Base-by-base conservation (phyloP, 2,797 vertebrate species). In the Darevskia nairensis region DNA sequence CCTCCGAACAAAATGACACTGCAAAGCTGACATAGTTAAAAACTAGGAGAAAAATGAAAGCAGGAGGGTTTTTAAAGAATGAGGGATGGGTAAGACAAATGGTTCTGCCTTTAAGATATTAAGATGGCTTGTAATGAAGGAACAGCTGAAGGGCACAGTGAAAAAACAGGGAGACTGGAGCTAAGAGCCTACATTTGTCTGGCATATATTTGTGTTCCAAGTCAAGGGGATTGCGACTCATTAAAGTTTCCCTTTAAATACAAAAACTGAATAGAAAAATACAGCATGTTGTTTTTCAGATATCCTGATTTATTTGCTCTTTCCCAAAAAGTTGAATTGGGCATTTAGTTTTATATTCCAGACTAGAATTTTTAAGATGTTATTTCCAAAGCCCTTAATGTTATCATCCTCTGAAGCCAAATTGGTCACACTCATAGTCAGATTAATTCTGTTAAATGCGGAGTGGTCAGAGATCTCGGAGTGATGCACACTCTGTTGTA, bases 371-470 rank as follows among this genome's bases (percentile, higher is more conserved):
- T 55, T 88, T 81, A 69, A 77, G 8, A 7, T 86, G 39, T 10
- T 39, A 23, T 86, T 90, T 85, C 66, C 27, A 17, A 86, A 84
- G 66, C 78, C 46, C 69, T 55, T 55, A 50, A 68, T 86, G 44
- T 39, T 11, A 68, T 8, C 85, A 72, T 55, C 50, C 50, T 64
- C n/a, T 55, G 61, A 77, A 88, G 50, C 41, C 46, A 61, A 87
- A 59, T 72, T 84, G 32, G 21, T 25, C 80, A 46, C 59, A n/a
- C 17, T 59, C 29, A 2, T 74, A 50, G 61, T 85, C 39, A 29
- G 69, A 86, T 84, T 75, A 72, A 35, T 87, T 32, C 3, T n/a
- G 0, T 84, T 15, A 74, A 77, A 85, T 11, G 83, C 25, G n/a
- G 27, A 84, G 66, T n/a, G 44, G 74, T 80, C 39, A 71, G 66